Percentiles rank a stretch among this genome's conserved stretches.
Evolutionary conservation across 2,797 vertebrate species (phyloP).

Genomic region (Propithecus deckenii): DNA sequence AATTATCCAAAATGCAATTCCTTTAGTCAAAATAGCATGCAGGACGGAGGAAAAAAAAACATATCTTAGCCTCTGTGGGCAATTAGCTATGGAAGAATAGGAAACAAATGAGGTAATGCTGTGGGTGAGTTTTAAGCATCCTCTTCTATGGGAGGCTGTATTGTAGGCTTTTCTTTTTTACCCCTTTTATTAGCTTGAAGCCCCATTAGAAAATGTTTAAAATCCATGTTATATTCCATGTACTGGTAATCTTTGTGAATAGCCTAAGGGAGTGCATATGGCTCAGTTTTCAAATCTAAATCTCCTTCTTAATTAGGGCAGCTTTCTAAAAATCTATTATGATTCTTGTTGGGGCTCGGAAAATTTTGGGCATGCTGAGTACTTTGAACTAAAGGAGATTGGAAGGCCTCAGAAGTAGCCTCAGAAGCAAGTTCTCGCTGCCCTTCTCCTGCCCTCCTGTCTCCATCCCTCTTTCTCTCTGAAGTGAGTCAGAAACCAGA

Average conservation of each 20-base stretch:
- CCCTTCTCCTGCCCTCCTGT: neutral
- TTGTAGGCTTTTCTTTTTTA: neutral
- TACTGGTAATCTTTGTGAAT: slow-evolving; percentile 1
- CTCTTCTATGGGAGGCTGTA: neutral
- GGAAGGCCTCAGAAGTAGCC: neutral
- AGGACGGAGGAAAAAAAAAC: neutral
- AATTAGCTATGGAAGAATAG: neutral
- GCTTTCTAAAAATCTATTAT: neutral
- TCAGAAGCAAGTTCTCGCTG: neutral
- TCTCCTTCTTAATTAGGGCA: slow-evolving; percentile 15
- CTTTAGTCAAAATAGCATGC: neutral
- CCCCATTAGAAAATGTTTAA: slow-evolving; percentile 12
- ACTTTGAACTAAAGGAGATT: neutral
- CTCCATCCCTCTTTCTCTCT: neutral
- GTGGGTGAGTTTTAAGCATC: neutral
- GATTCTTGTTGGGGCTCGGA: neutral
- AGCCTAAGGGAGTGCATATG: neutral
- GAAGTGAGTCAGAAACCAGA: neutral
- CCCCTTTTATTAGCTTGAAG: neutral
- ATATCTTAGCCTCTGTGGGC: neutral
- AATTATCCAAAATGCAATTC: neutral
- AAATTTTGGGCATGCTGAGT: neutral
- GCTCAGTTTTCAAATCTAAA: slow-evolving; percentile 30
- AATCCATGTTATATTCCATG: neutral
- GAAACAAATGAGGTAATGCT: neutral